Evolutionary conservation across 2,888 invertebrate species (phyloP).

Genomic region (Limnephilus marmoratus): DNA sequence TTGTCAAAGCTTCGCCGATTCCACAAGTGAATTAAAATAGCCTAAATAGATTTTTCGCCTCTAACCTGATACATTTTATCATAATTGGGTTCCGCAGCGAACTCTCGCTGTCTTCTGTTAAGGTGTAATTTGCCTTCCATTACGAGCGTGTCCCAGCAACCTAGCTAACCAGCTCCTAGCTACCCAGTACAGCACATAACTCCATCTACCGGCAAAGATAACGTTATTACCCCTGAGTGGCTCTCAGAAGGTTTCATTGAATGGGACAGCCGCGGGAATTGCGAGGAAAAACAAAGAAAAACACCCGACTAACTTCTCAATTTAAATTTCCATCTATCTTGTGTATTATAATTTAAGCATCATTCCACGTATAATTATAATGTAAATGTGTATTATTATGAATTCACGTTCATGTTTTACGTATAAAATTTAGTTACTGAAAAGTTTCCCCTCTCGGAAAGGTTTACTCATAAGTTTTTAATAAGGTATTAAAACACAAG

Average conservation of each 20-base stretch:
- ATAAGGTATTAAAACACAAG: not conserved
- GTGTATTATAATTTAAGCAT: not conserved
- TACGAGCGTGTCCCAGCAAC: not conserved
- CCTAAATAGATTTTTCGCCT: not conserved
- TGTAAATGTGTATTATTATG: not conserved
- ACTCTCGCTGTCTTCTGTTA: not conserved
- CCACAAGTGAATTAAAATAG: not conserved
- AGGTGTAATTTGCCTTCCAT: not conserved
- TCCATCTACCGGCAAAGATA: constrained; percentile 4
- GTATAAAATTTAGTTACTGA: not conserved
- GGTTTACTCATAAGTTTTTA: not conserved
- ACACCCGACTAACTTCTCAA: not conserved
- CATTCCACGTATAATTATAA: not conserved
- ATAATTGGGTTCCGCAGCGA: not conserved
- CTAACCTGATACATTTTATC: not conserved
- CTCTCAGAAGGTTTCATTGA: not conserved
- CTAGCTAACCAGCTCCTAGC: too few species aligned
- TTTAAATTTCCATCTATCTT: not conserved
- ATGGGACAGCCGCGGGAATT: constrained; percentile 7
- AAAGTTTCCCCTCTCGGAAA: not conserved
- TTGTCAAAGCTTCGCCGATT: not conserved
- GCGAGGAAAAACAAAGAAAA: constrained; percentile 13
- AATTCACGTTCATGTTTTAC: not conserved
- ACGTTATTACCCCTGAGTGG: constrained; percentile 12
- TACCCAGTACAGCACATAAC: not conserved